Evolutionary conservation across 2,888 invertebrate species (phyloP).

Genomic region (Patella ulyssiponensis): DNA sequence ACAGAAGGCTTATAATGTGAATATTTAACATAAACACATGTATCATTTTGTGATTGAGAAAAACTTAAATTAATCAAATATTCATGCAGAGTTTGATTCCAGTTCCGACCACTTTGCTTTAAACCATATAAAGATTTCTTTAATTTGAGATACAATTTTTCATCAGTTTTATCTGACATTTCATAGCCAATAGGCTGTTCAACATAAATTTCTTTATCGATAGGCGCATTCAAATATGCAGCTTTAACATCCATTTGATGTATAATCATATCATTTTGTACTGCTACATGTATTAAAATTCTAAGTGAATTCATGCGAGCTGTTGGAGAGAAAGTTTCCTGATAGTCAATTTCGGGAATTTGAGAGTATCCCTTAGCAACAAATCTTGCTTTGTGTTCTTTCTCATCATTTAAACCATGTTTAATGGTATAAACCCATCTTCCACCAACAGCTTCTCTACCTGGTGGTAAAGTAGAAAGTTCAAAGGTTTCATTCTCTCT

Average conservation of each 20-base stretch:
- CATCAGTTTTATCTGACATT: conserved; percentile 6
- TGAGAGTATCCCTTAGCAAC: conserved; percentile 21
- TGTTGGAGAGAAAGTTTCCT: conserved; percentile 23
- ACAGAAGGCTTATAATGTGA: background rate
- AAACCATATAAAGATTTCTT: conserved; percentile 25
- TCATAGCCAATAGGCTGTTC: conserved; percentile 25
- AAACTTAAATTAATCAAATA: conserved; percentile 15
- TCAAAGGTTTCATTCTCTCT: conserved; percentile 19
- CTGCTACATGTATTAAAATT: background rate
- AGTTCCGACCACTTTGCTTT: conserved; percentile 15
- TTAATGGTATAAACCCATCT: conserved; percentile 23
- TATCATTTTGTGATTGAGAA: background rate
- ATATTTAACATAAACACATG: conserved; percentile 9
- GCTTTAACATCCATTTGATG: conserved; percentile 22
- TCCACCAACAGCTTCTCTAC: conserved; percentile 20
- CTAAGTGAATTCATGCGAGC: conserved; percentile 12
- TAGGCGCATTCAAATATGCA: conserved; percentile 24
- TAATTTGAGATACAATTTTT: conserved; percentile 16
- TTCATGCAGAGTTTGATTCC: conserved; percentile 12
- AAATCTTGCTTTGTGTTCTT: conserved; percentile 11
- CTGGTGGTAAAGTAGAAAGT: conserved; percentile 10
- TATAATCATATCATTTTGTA: conserved; percentile 6
- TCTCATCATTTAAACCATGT: background rate
- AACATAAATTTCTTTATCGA: conserved; percentile 25
- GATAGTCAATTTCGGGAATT: conserved; percentile 21